Base-by-base conservation (phyloP, 2,113 vertebrate species). In the Noturus placidus region DNA sequence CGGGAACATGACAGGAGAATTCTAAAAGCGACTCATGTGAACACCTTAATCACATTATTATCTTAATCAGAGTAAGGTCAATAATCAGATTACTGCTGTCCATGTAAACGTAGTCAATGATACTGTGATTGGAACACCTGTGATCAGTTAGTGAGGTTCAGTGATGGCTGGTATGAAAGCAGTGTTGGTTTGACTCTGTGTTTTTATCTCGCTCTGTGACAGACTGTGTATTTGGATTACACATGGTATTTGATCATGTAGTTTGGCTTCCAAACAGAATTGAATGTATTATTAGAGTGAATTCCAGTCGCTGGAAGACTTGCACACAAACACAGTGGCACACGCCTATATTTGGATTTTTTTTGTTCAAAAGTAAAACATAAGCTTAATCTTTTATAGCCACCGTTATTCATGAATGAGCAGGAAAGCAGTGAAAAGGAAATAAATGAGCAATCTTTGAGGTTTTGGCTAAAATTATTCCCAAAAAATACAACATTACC, bases 261-360 rank as follows among this genome's bases (percentile, higher is more conserved):
- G 22, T 2, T 77, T n/a, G 25, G 11, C n/a, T 77, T 52, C 35
- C 8, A 10, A 70, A 42, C 70, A 74, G 70, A 35, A 6, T 7
- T 10, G 20, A 22, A 72, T 19, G 15, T 35, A 9, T 9, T 72
- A 9, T 72, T 72, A 38, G 33, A 38, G 19, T 22, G 35, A 50
- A 52, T n/a, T 77, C 42, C 5, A 77, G 25, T 77, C 13, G 15
- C 57, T 83, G n/a, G 80, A 83, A 1, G n/a, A 59, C 80, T 78
- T 83, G 0, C 50, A 50, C 50, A 70, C 8, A 63, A 70, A 57
- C 52, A 46, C 52, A 76, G 54, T 70, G 30, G 46, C 17, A 86
- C 25, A 50, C 54, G 65, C n/a, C 80, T 59, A 7, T 89, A 50
- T 89, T 86, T 82, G 61, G 38, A 59, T 30, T 7, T 57, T 30